Conservation (phyloP, 2,888 invertebrate species). For the Metacarcinus magister region DNA sequence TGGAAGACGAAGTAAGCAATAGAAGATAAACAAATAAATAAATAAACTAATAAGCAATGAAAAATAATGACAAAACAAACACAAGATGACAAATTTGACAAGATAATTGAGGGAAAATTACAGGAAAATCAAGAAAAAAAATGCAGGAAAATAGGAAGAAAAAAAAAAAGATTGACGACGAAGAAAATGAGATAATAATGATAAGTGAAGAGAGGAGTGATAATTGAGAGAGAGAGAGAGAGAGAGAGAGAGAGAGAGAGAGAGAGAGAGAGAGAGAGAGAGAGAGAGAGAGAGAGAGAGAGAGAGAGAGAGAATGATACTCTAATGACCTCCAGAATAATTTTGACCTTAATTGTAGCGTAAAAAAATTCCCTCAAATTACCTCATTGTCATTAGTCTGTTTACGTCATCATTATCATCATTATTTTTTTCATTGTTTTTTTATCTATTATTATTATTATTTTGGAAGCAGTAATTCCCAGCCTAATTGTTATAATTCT, state of each 20-base stretch:
- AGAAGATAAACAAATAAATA: not conserved
- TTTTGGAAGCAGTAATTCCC: too few relatives aligned
- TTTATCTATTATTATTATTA: too few relatives aligned
- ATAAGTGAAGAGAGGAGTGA: not conserved
- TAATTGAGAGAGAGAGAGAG: not conserved
- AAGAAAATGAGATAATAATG: not conserved
- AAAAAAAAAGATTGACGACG: not conserved
- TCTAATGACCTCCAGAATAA: too few relatives aligned
- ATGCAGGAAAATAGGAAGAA: not conserved
- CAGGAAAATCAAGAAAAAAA: not conserved
- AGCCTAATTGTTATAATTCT: too few relatives aligned
- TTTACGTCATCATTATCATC: too few relatives aligned
- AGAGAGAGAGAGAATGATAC: not conserved
- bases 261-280: not conserved
- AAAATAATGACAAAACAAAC: not conserved
- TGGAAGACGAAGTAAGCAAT: not conserved
- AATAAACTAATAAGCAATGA: not conserved
- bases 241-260: not conserved
- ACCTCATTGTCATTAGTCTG: too few relatives aligned
- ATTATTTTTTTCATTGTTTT: too few relatives aligned
- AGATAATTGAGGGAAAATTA: not conserved
- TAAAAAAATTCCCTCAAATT: too few relatives aligned
- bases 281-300: not conserved
- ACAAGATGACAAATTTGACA: too few relatives aligned
- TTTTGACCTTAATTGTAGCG: too few relatives aligned